Percentiles rank a stretch among this genome's conserved stretches.
phyloP scores from a whole-genome alignment of 1,140 invertebrate species.

The Ridgeia piscesae region DNA sequence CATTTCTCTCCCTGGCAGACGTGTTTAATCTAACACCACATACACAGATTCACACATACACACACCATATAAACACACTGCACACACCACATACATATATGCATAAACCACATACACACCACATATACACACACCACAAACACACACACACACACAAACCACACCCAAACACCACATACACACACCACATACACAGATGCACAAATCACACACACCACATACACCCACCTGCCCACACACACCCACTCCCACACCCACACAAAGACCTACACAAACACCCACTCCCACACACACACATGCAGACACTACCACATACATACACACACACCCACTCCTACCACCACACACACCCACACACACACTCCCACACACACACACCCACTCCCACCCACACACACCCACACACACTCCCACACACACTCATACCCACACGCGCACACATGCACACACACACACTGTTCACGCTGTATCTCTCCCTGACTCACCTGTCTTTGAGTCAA shows the following conservation, averaged over 20 bases:
- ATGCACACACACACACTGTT: not conserved
- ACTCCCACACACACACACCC: not conserved
- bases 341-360: not conserved
- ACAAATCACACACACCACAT: too few species aligned
- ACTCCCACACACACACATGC: not conserved
- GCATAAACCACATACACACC: too few species aligned
- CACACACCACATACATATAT: not conserved
- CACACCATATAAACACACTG: not conserved
- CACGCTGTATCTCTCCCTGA: too few species aligned
- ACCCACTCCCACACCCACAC: not conserved
- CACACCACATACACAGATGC: too few species aligned
- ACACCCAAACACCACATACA: too few species aligned
- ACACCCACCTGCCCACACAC: not conserved
- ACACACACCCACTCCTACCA: too few species aligned
- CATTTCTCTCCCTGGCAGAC: too few species aligned
- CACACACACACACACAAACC: too few species aligned
- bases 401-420: not conserved
- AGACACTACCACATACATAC: not conserved
- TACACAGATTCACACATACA: not conserved
- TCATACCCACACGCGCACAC: not conserved
- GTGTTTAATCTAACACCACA: too few species aligned
- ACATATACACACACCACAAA: not conserved
- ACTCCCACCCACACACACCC: not conserved
- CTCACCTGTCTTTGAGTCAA: constrained; percentile 69
- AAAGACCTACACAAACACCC: not conserved